Conservation (phyloP, 2,797 vertebrate genomes). For the Enteromius thamalakanensis region DNA sequence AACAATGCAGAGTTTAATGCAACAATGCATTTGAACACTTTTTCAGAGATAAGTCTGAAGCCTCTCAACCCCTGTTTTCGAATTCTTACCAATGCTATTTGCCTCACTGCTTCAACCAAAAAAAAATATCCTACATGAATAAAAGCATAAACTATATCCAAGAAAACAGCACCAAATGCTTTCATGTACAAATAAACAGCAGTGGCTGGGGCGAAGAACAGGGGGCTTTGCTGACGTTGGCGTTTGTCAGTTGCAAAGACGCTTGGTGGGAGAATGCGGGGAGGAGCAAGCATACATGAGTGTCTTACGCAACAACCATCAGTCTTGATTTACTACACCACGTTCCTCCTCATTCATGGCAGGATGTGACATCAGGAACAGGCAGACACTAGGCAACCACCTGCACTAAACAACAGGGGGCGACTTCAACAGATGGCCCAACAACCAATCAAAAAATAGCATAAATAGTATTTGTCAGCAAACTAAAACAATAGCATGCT, state of each 20-base stretch:
- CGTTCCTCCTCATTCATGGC: slow-evolving; percentile 9
- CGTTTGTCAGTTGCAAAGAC: slow-evolving; percentile 30
- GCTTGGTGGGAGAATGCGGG: slow-evolving; percentile 11
- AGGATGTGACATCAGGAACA: slow-evolving; percentile 49
- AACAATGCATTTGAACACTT: not conserved
- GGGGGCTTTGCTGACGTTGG: slow-evolving; percentile 31
- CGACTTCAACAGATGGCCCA: not conserved
- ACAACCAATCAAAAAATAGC: not conserved
- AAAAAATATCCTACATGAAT: not conserved
- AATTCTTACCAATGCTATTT: not conserved
- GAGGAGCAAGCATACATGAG: not conserved
- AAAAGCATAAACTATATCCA: not conserved
- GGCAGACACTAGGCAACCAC: not conserved
- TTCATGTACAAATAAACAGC: slow-evolving; percentile 21
- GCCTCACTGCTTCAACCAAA: not conserved
- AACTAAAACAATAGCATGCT: too few species aligned
- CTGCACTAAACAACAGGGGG: slow-evolving; percentile 40
- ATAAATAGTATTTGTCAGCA: too few species aligned
- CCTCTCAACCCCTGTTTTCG: not conserved
- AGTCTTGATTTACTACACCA: slow-evolving; percentile 30
- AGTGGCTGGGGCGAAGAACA: slow-evolving; percentile 34
- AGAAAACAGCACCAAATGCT: not conserved
- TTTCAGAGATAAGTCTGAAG: not conserved
- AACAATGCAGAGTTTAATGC: not conserved
- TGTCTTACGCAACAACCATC: slow-evolving; percentile 52